Evolutionary conservation across 2,888 invertebrate genomes (phyloP), one percentile per base, ranked within the genome.

Genomic region (Limnephilus marmoratus): DNA sequence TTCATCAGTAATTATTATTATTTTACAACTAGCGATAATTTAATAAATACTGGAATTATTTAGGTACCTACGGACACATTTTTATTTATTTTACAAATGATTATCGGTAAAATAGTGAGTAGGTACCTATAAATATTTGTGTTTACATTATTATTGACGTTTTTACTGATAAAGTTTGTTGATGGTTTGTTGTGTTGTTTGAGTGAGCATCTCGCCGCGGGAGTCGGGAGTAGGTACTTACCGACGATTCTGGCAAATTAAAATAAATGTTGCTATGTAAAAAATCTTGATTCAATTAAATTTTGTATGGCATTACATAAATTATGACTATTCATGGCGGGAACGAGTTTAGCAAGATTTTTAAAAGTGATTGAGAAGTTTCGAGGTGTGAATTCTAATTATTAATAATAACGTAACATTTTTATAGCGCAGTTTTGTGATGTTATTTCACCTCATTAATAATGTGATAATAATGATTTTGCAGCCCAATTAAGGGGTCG

Each of bases 261-360:
- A 68, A 68, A 68, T 7, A 1, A 68, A 68, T 68, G 68, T 68
- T 68, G 68, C 68, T 5, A n/a, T 24, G 68, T 68, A 18, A 18
- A 53, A 5, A 53, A 7, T 68, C 24, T 68, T 68, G 24, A 68
- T 68, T 68, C 24, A 24, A 68, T n/a, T 68, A 68, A 53, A 68
- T 68, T 24, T 68, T 9, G 24, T 7, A 24, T 68, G 68, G 68
- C 24, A 68, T 18, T 68, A 68, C 7, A 68, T n/a, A 24, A 68
- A 24, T 18, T 18, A 83, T 41, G 83, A 37, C 83, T 83, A 83
- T 83, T 83, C 83, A 2, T 41, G 83, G 37, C 83, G 83, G 37
- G 29, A 86, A 86, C 86, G 41, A 86, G 86, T 86, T 49, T 86
- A 15, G 49, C 86, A 29, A 45, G 86, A 49, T 29, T 86, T 49